Conservation (phyloP, 35 echinoderm and acorn worm species). For the Holothuria glaberrima region DNA sequence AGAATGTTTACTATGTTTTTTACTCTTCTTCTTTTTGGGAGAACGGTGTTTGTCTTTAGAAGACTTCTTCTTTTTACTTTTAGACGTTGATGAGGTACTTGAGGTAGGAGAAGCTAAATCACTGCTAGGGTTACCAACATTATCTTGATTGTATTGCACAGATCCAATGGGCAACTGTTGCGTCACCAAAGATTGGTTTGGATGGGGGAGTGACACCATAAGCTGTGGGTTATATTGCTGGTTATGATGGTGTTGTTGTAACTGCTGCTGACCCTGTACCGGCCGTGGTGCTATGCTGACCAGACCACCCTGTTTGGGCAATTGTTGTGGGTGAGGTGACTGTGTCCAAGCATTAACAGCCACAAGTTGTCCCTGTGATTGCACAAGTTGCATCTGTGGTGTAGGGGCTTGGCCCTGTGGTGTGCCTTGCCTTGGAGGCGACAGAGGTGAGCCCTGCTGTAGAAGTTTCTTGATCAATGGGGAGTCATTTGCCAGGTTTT, state of each 20-base stretch:
- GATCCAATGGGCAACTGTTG: slow-evolving; percentile 1
- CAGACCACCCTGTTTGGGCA: slow-evolving; percentile 22
- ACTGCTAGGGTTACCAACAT: background rate
- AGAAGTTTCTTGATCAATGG: slow-evolving; percentile 93
- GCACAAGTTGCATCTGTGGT: slow-evolving; percentile 69
- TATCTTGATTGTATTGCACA: slow-evolving; percentile 38
- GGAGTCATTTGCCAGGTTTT: slow-evolving; percentile 65
- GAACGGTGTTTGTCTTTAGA: slow-evolving; percentile 55
- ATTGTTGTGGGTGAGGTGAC: background rate
- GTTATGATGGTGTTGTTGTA: background rate
- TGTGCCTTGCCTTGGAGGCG: slow-evolving; percentile 30
- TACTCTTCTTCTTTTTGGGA: slow-evolving; percentile 52
- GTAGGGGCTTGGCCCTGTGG: slow-evolving; percentile 1
- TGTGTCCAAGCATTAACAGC: slow-evolving; percentile 38
- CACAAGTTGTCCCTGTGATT: slow-evolving; percentile 59
- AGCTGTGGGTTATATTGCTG: slow-evolving; percentile 39
- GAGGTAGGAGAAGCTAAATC: slow-evolving; percentile 52
- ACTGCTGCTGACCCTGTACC: slow-evolving; percentile 12
- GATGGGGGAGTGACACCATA: slow-evolving; percentile 31
- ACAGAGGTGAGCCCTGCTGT: slow-evolving; percentile 67
- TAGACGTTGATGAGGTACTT: slow-evolving; percentile 52
- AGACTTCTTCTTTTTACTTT: slow-evolving; percentile 75
- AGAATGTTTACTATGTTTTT: slow-evolving; percentile 25
- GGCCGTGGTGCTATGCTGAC: slow-evolving; percentile 49
- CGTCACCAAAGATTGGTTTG: background rate